Evolutionary conservation across 2,113 vertebrate genomes (phyloP).

Genomic region (Psittacara wagleri): DNA sequence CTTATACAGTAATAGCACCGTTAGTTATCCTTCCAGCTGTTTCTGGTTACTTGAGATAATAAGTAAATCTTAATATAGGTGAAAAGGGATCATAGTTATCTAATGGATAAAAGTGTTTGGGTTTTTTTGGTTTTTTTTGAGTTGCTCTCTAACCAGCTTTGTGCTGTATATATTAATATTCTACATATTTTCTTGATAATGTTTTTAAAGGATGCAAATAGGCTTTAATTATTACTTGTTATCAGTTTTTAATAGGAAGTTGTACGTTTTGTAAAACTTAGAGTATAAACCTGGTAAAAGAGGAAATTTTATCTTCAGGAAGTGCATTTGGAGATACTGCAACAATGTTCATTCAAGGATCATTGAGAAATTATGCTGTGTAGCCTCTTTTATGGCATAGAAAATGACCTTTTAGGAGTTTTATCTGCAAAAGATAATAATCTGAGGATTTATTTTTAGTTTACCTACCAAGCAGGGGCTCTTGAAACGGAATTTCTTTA

Average conservation of each 20-base stretch:
- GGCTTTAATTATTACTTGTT: not conserved
- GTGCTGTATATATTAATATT: not conserved
- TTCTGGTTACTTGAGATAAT: not conserved
- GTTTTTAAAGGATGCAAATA: not conserved
- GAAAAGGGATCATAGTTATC: not conserved
- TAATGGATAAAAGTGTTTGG: not conserved
- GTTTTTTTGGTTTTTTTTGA: rapidly evolving
- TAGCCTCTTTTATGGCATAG: not conserved
- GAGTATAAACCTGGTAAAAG: not conserved
- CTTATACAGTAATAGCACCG: not conserved
- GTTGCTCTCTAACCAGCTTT: not conserved
- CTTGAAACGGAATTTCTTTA: not conserved
- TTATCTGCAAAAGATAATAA: not conserved
- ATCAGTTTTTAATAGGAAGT: not conserved
- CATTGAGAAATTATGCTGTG: not conserved
- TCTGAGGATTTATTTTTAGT: not conserved
- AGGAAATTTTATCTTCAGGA: not conserved
- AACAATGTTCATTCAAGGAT: not conserved
- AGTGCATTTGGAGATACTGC: not conserved
- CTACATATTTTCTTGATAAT: not conserved
- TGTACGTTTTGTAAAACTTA: not conserved
- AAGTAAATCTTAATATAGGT: not conserved
- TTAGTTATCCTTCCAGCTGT: not conserved
- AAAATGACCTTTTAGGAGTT: not conserved
- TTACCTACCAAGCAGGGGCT: not conserved